A percentile compares a stretch with the other conserved stretches of the same genome.
Evolutionary conservation across 2,888 invertebrate genomes (phyloP).

Genomic region (Agonopterix subpropinquella): DNA sequence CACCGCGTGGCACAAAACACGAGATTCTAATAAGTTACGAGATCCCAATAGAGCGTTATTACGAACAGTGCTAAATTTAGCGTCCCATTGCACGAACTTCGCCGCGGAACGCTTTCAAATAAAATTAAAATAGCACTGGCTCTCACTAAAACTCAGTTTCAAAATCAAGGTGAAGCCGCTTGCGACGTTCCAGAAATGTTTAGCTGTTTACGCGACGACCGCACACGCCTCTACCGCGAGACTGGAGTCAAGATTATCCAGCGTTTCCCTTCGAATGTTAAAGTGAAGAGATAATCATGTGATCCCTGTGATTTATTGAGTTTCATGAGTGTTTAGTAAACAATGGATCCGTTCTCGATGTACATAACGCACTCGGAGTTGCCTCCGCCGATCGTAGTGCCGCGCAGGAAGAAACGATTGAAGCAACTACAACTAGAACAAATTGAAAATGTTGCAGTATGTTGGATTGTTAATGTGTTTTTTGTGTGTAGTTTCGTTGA

Average conservation of each 20-base stretch:
- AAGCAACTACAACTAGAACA: constrained; percentile 39
- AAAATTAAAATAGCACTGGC: constrained; percentile 68
- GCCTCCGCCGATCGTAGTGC: constrained; percentile 59
- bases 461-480: constrained; percentile 1
- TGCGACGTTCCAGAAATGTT: constrained; percentile 63
- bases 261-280: constrained; percentile 31
- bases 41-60: constrained; percentile 14
- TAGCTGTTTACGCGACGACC: constrained; percentile 45
- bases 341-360: constrained; percentile 66
- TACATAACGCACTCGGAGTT: constrained; percentile 61
- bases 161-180: constrained; percentile 73
- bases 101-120: constrained; percentile 56
- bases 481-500: background rate
- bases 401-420: constrained; percentile 62
- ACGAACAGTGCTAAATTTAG: constrained; percentile 48
- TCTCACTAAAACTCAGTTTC: constrained; percentile 62
- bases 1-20: constrained; percentile 7
- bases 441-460: constrained; percentile 4
- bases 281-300: constrained; percentile 36
- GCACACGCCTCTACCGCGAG: constrained; percentile 30
- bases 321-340: constrained; percentile 19
- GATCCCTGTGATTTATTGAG: constrained; percentile 23
- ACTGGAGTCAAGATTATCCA: constrained; percentile 44
- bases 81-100: constrained; percentile 62
- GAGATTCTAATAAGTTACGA: constrained; percentile 2